Percentiles rank a stretch among this genome's conserved stretches.
These are phyloP conservation scores for Eupristina koningsbergeri DNA, from an alignment of 1,140 invertebrate genomes.

Conservation along the genomic window DNA sequence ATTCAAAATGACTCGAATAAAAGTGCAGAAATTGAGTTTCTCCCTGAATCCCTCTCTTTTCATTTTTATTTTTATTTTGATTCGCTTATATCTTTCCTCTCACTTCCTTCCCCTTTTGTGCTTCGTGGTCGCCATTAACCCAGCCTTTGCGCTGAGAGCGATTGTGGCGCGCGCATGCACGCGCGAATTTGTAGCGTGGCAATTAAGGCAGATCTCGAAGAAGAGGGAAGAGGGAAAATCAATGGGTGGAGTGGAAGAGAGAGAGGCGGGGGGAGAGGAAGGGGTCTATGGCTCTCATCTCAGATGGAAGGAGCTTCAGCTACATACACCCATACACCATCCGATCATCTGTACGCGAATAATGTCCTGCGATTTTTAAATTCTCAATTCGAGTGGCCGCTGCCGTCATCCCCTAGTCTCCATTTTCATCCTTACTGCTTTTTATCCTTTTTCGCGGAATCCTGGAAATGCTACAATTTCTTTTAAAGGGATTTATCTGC, in stretches of 20 bases:
- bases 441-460: background rate
- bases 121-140: background rate
- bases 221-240: background rate
- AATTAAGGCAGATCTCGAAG: constrained; percentile 3
- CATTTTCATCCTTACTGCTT: background rate
- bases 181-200: background rate
- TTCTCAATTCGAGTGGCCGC: background rate
- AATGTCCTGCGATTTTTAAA: background rate
- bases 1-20: constrained; percentile 10
- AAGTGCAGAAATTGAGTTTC: constrained; percentile 33
- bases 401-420: too few species aligned
- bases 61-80: too few species aligned
- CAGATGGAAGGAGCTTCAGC: background rate
- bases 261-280: too few species aligned
- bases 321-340: too few species aligned
- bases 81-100: too few species aligned
- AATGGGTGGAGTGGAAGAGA: background rate
- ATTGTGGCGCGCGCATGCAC: background rate
- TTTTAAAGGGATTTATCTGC: constrained; percentile 26
- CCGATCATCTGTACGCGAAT: too few species aligned
- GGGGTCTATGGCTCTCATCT: too few species aligned
- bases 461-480: background rate
- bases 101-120: background rate
- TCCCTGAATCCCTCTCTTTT: background rate
- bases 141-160: background rate